Evolutionary conservation across 2,113 vertebrate genomes (phyloP), one percentile per base, ranked within the genome.

Genomic region (Dissostichus mawsoni): DNA sequence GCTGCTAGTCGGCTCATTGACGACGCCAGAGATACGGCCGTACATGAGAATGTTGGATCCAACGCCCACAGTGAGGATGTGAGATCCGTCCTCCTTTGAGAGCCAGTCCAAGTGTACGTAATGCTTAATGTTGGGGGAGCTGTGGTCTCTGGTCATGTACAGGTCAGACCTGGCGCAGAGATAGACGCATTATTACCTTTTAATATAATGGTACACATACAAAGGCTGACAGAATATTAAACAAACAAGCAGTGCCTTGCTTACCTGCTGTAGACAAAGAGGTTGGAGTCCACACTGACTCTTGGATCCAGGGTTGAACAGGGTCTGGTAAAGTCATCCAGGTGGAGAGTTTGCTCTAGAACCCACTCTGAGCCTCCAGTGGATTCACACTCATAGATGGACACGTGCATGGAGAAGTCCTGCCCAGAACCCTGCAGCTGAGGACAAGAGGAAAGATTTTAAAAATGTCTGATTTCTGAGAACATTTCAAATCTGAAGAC

Each of bases 21-120:
- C 96, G 88, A 99, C 96, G 36, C 98, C 98, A 0, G 98, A 99
- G 83, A 99, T 97, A 7, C 98, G 96, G 16, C 98, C 98, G 0
- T 98, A 99, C 98, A 99, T 99, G 75, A 99, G 97, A 83, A 99
- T 99, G 90, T 97, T 97, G 82, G 98, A 97, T 71, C 98, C 98
- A 11, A 99, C 97, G 7, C 98, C 98, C 48, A 99, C 97, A 0
- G 98, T 99, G 76, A 99, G 95, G 86, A 99, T 98, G 88, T 99
- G 98, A 6, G 98, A 99, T 13, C 98, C 98, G 50, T 99, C 98
- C 94, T 99, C 98, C 92, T 99, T 99, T 13, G 98, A 99, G 61
- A 99, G 96, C 98, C 98, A 99, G 91, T 99, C 98, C 91, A 99
- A 94, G 89, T 99, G 98, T 44, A 99, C 96, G 57, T 99, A 96